Evolutionary conservation across 2,113 vertebrate species (phyloP).

Genomic region (Erythrocercus mccallii): DNA sequence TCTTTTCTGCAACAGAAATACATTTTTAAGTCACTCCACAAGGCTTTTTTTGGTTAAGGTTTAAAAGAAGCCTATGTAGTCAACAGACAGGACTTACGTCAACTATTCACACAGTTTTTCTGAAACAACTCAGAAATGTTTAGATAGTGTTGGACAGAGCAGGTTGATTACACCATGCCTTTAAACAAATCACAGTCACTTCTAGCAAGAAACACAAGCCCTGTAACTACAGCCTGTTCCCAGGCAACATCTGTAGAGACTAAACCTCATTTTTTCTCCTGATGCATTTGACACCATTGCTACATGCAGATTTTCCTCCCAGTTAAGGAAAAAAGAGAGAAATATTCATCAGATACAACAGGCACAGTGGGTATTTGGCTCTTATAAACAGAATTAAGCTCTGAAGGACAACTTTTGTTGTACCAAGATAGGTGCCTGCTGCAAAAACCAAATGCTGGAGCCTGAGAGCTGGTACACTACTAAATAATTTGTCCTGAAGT

Average conservation of each 20-base stretch:
- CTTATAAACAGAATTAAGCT: not conserved
- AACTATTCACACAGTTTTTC: not conserved
- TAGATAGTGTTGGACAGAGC: not conserved
- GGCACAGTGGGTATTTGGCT: not conserved
- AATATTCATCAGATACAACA: not conserved
- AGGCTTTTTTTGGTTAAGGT: not conserved
- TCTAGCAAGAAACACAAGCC: not conserved
- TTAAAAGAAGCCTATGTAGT: not conserved
- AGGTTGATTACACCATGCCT: slow-evolving; percentile 4
- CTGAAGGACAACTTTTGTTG: not conserved
- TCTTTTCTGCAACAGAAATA: not conserved
- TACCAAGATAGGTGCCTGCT: not conserved
- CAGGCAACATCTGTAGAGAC: not conserved
- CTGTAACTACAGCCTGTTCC: not conserved
- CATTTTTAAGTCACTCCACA: not conserved
- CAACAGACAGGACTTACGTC: not conserved
- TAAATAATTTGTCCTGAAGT: not conserved
- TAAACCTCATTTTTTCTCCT: not conserved
- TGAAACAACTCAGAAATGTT: not conserved
- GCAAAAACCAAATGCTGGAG: not conserved
- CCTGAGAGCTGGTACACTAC: not conserved
- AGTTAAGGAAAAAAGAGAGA: not conserved
- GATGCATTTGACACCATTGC: not conserved
- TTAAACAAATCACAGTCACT: slow-evolving; percentile 9
- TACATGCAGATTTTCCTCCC: not conserved